Percentiles rank a stretch among this genome's conserved stretches.
Evolutionary conservation across 2,888 invertebrate species (phyloP).

Genomic region (Lepidochitona cinerea): DNA sequence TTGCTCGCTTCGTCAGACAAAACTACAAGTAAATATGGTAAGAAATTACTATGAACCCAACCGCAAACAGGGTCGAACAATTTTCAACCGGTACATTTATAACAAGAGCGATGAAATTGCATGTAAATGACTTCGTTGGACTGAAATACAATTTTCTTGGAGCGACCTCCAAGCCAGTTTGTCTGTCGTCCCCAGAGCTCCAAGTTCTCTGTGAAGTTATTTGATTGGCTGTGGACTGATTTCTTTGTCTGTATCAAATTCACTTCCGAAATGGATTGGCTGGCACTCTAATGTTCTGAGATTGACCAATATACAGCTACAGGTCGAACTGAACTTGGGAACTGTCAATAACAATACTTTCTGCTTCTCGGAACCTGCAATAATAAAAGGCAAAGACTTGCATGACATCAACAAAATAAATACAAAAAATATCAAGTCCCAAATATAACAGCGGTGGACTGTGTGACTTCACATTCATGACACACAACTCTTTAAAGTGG

Average conservation of each 20-base stretch:
- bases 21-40: too few relatives aligned
- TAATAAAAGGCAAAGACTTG: conserved; percentile 10
- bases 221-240: not conserved
- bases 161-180: not conserved
- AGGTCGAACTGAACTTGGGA: conserved; percentile 83
- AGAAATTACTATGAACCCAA: too few relatives aligned
- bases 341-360: conserved; percentile 82
- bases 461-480: too few relatives aligned
- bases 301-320: conserved; percentile 85
- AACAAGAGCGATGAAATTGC: too few relatives aligned
- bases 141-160: not conserved
- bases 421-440: too few relatives aligned
- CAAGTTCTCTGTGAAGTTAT: too few relatives aligned
- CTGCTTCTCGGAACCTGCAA: conserved; percentile 75
- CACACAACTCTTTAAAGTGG: too few relatives aligned
- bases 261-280: conserved; percentile 48
- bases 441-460: too few relatives aligned
- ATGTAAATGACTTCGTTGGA: not conserved
- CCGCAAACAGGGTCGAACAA: too few relatives aligned
- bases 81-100: too few relatives aligned
- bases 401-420: too few relatives aligned
- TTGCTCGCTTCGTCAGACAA: too few relatives aligned
- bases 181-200: not conserved
- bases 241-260: not conserved
- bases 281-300: conserved; percentile 82